phyloP scores from a whole-genome alignment of 2,113 vertebrate genomes.

The Mystacornis crossleyi region DNA sequence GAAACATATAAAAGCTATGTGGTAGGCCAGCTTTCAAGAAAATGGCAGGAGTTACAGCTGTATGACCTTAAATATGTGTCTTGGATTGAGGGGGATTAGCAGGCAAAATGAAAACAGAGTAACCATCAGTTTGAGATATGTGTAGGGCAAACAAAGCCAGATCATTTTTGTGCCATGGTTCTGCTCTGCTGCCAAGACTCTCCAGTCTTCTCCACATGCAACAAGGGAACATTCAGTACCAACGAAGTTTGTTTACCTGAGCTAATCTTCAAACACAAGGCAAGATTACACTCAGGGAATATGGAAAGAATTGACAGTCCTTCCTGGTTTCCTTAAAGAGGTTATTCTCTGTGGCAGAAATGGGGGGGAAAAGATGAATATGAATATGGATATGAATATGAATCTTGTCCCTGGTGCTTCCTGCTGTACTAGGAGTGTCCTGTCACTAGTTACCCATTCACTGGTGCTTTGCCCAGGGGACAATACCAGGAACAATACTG shows the following conservation, averaged over 20 bases:
- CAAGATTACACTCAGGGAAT: neutral
- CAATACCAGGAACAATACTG: rapidly evolving
- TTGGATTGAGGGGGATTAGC: neutral
- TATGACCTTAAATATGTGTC: neutral
- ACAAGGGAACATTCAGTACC: neutral
- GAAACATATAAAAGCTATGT: neutral
- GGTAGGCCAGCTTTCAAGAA: neutral
- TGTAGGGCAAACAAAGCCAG: neutral
- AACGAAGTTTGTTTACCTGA: neutral
- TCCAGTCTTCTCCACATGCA: neutral
- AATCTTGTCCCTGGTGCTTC: neutral
- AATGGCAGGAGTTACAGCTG: neutral
- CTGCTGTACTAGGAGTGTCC: neutral
- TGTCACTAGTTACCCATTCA: neutral
- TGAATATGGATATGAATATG: neutral
- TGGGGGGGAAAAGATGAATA: neutral
- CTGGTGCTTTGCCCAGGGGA: neutral
- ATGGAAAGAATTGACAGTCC: neutral
- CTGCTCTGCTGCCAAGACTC: neutral
- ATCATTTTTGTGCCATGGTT: neutral
- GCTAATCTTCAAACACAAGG: neutral
- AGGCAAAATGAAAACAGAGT: neutral
- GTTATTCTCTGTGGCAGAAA: neutral
- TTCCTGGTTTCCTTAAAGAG: neutral
- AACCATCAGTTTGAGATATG: neutral